Conservation (phyloP, 2,888 invertebrate genomes). For the Cryptus viduatorius region DNA sequence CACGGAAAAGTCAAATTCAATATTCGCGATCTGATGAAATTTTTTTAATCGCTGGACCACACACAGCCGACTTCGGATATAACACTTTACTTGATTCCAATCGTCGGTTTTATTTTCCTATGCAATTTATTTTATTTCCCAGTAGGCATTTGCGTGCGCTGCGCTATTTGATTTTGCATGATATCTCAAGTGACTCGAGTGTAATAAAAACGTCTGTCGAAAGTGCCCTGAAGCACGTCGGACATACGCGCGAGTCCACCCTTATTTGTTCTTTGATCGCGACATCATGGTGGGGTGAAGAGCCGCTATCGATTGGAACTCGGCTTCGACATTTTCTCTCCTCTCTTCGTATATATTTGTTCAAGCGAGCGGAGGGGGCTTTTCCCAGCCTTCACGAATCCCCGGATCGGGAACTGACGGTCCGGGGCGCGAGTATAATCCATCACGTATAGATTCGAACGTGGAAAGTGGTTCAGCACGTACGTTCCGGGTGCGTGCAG, state of each 20-base stretch:
- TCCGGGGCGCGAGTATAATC: slow-evolving; percentile 35
- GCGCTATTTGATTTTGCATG: neutral
- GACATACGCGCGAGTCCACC: slow-evolving; percentile 32
- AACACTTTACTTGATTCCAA: neutral
- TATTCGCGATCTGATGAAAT: too few relatives aligned
- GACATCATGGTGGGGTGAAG: neutral
- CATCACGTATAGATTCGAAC: slow-evolving; percentile 48
- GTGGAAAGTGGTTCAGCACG: slow-evolving; percentile 35
- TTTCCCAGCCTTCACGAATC: slow-evolving; percentile 41
- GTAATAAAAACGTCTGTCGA: slow-evolving; percentile 17
- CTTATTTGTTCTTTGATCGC: slow-evolving; percentile 54
- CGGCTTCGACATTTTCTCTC: slow-evolving; percentile 15
- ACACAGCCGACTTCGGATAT: too few relatives aligned
- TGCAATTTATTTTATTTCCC: neutral
- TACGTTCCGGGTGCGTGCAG: slow-evolving; percentile 23
- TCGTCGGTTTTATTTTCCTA: neutral
- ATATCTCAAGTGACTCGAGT: neutral
- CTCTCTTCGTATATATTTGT: slow-evolving; percentile 33
- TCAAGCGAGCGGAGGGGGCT: slow-evolving; percentile 38
- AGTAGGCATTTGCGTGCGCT: neutral
- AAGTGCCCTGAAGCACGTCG: slow-evolving; percentile 4
- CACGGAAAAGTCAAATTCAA: too few relatives aligned
- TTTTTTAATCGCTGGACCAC: too few relatives aligned
- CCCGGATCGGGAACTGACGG: slow-evolving; percentile 15
- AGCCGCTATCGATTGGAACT: slow-evolving; percentile 44